Conservation (phyloP, 2,113 vertebrate species). For the Pandion haliaetus region DNA sequence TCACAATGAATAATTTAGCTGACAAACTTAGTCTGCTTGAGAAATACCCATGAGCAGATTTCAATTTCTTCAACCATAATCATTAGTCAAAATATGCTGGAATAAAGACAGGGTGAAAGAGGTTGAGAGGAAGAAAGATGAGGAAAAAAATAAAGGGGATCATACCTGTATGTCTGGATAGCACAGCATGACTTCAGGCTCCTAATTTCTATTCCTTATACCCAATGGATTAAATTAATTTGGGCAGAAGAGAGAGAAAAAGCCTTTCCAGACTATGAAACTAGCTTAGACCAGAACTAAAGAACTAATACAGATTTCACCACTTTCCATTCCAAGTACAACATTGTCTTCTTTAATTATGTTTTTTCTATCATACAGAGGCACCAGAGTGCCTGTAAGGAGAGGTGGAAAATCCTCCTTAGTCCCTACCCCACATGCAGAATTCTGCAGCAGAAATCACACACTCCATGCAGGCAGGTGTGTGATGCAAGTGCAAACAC, state of each 20-base stretch:
- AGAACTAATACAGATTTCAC: neutral
- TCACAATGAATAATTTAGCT: conserved; percentile 55
- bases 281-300: neutral
- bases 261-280: neutral
- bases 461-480: neutral
- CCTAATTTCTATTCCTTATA: neutral
- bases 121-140: conserved; percentile 9
- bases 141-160: neutral
- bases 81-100: conserved; percentile 34
- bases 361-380: neutral
- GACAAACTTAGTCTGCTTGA: conserved; percentile 39
- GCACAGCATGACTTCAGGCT: neutral
- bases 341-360: neutral
- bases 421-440: neutral
- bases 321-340: neutral
- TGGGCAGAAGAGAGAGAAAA: neutral
- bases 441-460: neutral
- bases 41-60: conserved; percentile 30
- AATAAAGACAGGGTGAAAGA: conserved; percentile 34
- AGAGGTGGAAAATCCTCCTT: neutral
- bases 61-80: conserved; percentile 20
- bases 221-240: neutral
- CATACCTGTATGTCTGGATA: neutral
- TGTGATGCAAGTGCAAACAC: neutral
- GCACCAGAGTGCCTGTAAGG: neutral